Evolutionary conservation across 1,140 invertebrate genomes (phyloP), one percentile per base, ranked within the genome.

Genomic region (Penaeus japonicus): DNA sequence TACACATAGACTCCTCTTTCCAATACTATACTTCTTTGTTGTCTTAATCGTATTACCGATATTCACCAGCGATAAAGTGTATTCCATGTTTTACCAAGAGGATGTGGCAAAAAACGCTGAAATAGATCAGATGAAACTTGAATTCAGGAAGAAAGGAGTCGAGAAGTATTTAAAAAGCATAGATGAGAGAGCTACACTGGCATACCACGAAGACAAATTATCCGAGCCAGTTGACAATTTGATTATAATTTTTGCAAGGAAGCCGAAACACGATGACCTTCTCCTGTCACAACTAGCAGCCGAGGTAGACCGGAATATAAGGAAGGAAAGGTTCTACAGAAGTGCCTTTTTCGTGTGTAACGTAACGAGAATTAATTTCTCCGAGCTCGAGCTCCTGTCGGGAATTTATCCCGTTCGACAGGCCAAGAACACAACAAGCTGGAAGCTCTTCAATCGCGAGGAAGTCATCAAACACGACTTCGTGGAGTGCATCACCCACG

Each of bases 391-490:
- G 1, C 18, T 20, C 24, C 22, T 88, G 47, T 70, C 87, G 35
- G 35, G 12, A 24, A 59, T 83, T 10, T 88, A 88, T 18, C 87
- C 87, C 0, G 87, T 88, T n/a, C n/a, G 62, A 27, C 30, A 32
- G 22, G 80, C 70, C 15, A 47, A 47, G n/a, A 88, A 88, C 47
- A 83, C 80, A n/a, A 88, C 87, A n/a, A 62, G 17, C 10, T 88
- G 87, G 87, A 83, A 32, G 73, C 54, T 88, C 18, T 77, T 88
- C n/a, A 88, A 88, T 55, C 55, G 24, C 4, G 80, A 88, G 70
- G 87, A 88, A 22, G 53, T 83, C 22, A 83, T 75, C 24, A 73
- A 77, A n/a, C 87, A 88, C 47, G 87, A 88, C 27, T 88, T 88
- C 53, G 32, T 88, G 39, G 87, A 88, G 39, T 88, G 87, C 47